Conservation (phyloP, 92 coral and sea anemone genomes). For the Galaxea fascicularis region DNA sequence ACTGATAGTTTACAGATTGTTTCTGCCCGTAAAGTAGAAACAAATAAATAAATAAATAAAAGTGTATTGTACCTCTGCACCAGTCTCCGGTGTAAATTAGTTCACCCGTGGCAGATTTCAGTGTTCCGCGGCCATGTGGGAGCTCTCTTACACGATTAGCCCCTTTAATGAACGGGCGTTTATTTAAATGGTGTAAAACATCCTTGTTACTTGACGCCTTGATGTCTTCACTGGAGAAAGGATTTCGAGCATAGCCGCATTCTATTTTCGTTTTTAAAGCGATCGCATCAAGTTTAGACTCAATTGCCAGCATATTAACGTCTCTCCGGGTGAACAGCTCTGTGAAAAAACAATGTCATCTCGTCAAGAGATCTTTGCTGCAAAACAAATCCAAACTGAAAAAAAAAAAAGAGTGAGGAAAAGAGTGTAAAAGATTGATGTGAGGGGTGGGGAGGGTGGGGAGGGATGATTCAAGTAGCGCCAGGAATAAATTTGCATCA, state of each 20-base stretch:
- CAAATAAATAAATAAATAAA: too few relatives aligned
- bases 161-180: not conserved
- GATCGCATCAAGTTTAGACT: constrained; percentile 22
- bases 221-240: not conserved
- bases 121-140: constrained; percentile 75
- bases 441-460: too few relatives aligned
- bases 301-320: not conserved
- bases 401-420: too few relatives aligned
- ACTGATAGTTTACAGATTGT: too few relatives aligned
- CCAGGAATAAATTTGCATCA: too few relatives aligned
- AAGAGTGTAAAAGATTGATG: too few relatives aligned
- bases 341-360: not conserved
- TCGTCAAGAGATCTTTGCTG: too few relatives aligned
- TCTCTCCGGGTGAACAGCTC: not conserved
- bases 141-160: not conserved
- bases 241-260: constrained; percentile 26
- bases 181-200: not conserved
- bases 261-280: constrained; percentile 1
- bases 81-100: constrained; percentile 73
- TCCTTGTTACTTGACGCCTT: constrained; percentile 2
- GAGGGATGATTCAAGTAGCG: too few relatives aligned
- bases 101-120: constrained; percentile 43
- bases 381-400: too few relatives aligned
- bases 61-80: constrained; percentile 57
- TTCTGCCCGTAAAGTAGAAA: too few relatives aligned